Evolutionary conservation across 2,113 vertebrate genomes (phyloP).

Genomic region (Nerophis lumbriciformis): DNA sequence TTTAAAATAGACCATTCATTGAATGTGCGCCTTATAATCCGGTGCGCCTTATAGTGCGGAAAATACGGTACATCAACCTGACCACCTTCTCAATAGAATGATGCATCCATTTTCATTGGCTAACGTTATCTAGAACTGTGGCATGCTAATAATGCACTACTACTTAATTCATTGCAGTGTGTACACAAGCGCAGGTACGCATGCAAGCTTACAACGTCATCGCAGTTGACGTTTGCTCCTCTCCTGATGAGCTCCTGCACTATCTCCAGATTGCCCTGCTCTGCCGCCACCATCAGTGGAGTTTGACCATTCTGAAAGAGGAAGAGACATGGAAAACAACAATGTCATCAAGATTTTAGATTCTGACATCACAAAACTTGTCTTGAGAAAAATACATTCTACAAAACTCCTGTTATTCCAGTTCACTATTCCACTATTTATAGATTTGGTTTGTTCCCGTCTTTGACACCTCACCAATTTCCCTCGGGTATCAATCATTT

Average conservation of each 20-base stretch:
- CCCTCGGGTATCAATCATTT: not conserved
- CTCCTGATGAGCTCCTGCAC: slow-evolving; percentile 90
- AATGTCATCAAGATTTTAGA: not conserved
- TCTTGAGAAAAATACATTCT: not conserved
- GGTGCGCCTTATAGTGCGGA: too few relatives aligned
- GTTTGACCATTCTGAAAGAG: slow-evolving; percentile 87
- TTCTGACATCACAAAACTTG: too few relatives aligned
- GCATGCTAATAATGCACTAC: not conserved
- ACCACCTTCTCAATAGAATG: slow-evolving; percentile 21
- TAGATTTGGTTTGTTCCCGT: not conserved
- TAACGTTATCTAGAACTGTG: not conserved
- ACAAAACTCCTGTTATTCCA: not conserved
- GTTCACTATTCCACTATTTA: not conserved
- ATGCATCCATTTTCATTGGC: not conserved
- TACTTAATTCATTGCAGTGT: not conserved
- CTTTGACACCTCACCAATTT: not conserved
- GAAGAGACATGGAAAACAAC: slow-evolving; percentile 1
- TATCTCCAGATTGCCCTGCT: slow-evolving; percentile 93
- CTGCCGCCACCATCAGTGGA: slow-evolving; percentile 90
- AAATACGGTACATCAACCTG: slow-evolving; percentile 5
- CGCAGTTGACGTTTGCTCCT: slow-evolving; percentile 90
- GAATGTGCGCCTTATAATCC: too few relatives aligned
- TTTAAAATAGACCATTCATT: too few relatives aligned
- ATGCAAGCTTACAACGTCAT: slow-evolving; percentile 80
- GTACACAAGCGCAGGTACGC: slow-evolving; percentile 8